Evolutionary conservation across 2,888 invertebrate genomes (phyloP), one percentile per base, ranked within the genome.

Genomic region (Dimorphilus gyrociliatus): DNA sequence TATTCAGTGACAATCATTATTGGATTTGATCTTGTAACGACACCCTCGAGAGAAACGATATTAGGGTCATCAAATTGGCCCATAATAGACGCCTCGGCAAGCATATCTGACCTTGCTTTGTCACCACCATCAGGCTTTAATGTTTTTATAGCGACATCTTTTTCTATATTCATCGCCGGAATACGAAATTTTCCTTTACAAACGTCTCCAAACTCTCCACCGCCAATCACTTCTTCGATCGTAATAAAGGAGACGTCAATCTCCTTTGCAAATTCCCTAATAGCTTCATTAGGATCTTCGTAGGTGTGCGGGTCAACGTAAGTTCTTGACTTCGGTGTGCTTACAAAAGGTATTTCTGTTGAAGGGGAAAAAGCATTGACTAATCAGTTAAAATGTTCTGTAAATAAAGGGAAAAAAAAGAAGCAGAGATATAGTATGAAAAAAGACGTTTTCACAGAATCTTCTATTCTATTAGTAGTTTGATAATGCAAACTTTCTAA

Each of bases 1-100:
- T 85, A 97, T 61, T 97, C 97, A 5, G 94, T 97, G 48, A 99
- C 86, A 42, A 94, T 94, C 92, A 92, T 92, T 34, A 92, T 88
- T 8, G 92, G 92, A 64, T 88, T n/a, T n/a, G n/a, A n/a, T n/a
- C n/a, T 84, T 12, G 92, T 94, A 32, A 94, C 92, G 26, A 94
- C 92, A 23, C 92, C 92, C 68, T 92, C 90, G 29, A 97, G 72
- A 65, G 88, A 90, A 61, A 97, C 94, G 32, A 97, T 94, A 69
- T 97, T 97, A 2, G 90, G 88, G 64, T 97, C 92, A 62, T 92
- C 88, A 67, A 99, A 97, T 63, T 99, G 97, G 15, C 94, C 97
- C 97, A 97, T 99, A 52, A 97, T 97, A 28, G 86, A 88, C 13
- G 97, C 94, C 65, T 97, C 97, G 2, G 92, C 90, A 32, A 99